Base-by-base conservation (phyloP, 2,797 vertebrate genomes). In the Spinibarbus caldwelli region DNA sequence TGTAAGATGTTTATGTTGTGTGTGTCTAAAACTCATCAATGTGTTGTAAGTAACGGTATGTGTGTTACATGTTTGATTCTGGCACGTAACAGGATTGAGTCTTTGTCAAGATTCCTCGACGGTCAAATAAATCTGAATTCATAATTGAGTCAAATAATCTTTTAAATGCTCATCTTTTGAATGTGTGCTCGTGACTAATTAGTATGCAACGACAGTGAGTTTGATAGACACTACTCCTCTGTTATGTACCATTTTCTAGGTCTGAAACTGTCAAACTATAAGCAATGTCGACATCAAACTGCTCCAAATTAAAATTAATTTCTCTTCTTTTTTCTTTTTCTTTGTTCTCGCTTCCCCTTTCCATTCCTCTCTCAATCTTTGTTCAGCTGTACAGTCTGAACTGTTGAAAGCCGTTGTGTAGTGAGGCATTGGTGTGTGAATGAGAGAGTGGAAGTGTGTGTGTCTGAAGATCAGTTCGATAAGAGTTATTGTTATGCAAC, bases 401-500 rank as follows among this genome's bases (percentile, higher is more conserved):
- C 36, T 52, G 45, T 23, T 80, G 45, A 68, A 80, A 68, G 26
- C 45, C 15, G 4, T n/a, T 52, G 29, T 80, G 62, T 49, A n/a
- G 43, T 49, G 34, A 26, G 36, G 15, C 47, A 79, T n/a, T 72
- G 26, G 41, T 67, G 26, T 47, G 71, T 49, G 76, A 85, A 80
- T 52, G 52, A 54, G 67, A 71, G 41, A 41, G 23, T 43, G 21
- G 11, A 76, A 49, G 38, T 66, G 12, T 77, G 41, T 67, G 23
- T 80, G 36, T 78, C 68, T 75, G 57, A 86, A 59, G 41, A 73
- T 45, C 47, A 78, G 70, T 52, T 78, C 34, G 52, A 47, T 87
- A 86, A 85, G 62, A 83, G 62, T 79, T 86, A 82, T 83, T 83
- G 64, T 67, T 80, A 70, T 84, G 70, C 17, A 41, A 47, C 84